Conservation (phyloP, 2,888 invertebrate genomes). For the Synergus umbraculus region DNA sequence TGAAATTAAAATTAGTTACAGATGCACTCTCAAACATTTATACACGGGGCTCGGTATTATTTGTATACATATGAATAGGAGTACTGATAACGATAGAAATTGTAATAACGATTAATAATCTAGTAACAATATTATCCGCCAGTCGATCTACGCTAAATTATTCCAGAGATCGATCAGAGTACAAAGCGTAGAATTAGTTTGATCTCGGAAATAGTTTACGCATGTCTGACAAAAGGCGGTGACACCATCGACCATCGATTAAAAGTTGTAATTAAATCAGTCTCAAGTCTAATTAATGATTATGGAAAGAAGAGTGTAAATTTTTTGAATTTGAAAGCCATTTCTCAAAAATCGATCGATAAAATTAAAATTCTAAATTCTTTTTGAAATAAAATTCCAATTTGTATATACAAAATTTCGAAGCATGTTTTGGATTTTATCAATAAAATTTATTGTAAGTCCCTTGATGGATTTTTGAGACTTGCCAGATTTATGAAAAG, state of each 20-base stretch:
- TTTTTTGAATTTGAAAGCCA: neutral
- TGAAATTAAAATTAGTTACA: neutral
- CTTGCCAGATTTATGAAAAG: neutral
- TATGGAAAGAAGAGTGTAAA: neutral
- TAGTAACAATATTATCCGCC: constrained; percentile 35
- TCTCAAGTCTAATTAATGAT: constrained; percentile 9
- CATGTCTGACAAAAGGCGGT: constrained; percentile 53
- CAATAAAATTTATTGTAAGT: neutral
- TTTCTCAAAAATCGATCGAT: neutral
- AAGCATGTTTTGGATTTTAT: neutral
- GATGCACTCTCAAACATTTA: constrained; percentile 19
- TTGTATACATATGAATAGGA: constrained; percentile 30
- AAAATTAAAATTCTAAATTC: neutral
- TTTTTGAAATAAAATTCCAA: neutral
- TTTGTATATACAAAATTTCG: constrained; percentile 15
- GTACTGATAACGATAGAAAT: constrained; percentile 40
- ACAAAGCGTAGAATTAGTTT: constrained; percentile 75
- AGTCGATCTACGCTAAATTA: constrained; percentile 66
- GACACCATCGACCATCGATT: constrained; percentile 29
- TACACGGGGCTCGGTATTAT: constrained; percentile 38
- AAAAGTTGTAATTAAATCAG: constrained; percentile 7
- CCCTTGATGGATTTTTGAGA: constrained; percentile 13
- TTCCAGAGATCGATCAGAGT: constrained; percentile 73
- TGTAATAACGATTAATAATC: constrained; percentile 37
- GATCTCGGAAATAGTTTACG: constrained; percentile 69